Percentiles rank a stretch among this genome's conserved stretches.
Conservation (phyloP, 1,140 invertebrate species). For the Varroa destructor region DNA sequence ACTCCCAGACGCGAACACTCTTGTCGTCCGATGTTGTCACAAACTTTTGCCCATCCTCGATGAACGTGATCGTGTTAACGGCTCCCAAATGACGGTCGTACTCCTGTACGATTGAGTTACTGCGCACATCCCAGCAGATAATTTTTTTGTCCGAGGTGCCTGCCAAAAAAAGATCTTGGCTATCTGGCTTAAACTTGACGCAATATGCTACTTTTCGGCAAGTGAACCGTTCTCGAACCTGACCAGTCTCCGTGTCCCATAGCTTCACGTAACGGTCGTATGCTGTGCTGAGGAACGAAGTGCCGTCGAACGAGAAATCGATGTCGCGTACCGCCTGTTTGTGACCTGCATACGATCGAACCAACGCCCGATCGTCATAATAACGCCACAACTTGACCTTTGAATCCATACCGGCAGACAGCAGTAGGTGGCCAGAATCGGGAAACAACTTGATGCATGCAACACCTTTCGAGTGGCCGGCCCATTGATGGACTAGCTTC, state of each 20-base stretch:
- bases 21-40: slow-evolving; percentile 98
- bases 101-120: slow-evolving; percentile 91
- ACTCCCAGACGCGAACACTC: slow-evolving; percentile 97
- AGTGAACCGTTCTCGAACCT: slow-evolving; percentile 78
- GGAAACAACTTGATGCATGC: slow-evolving; percentile 92
- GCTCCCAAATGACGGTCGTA: slow-evolving; percentile 97
- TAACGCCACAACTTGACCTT: slow-evolving; percentile 98
- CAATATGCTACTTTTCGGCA: slow-evolving; percentile 92
- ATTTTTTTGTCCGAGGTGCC: slow-evolving; percentile 99
- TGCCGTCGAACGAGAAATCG: slow-evolving; percentile 86
- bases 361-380: slow-evolving; percentile 79
- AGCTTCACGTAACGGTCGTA: slow-evolving; percentile 79
- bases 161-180: slow-evolving; percentile 92
- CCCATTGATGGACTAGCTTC: slow-evolving; percentile 87
- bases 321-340: slow-evolving; percentile 90
- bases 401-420: slow-evolving; percentile 92
- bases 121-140: slow-evolving; percentile 90
- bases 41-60: slow-evolving; percentile 93
- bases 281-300: slow-evolving; percentile 81
- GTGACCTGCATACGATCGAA: slow-evolving; percentile 93
- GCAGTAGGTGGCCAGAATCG: slow-evolving; percentile 75
- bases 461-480: slow-evolving; percentile 93
- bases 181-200: slow-evolving; percentile 95
- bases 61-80: slow-evolving; percentile 97
- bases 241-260: slow-evolving; percentile 97